Percentiles rank a stretch among this genome's conserved stretches.
Evolutionary conservation across 2,797 vertebrate species (phyloP).

Genomic region (Apogon hyalosoma): DNA sequence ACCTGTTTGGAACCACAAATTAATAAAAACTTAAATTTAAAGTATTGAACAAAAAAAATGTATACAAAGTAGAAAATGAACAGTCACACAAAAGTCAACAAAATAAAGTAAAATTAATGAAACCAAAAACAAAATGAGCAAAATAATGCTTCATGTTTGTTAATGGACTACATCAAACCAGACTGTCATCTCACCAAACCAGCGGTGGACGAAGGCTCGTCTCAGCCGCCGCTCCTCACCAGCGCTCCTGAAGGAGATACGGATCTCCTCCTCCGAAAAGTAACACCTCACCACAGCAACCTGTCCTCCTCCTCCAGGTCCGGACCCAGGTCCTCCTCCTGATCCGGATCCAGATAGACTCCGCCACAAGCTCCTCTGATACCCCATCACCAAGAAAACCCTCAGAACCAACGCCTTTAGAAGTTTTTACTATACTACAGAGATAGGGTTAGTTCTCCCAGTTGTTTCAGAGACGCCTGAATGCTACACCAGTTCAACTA

Average conservation of each 20-base stretch:
- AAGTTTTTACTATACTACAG: too few species aligned
- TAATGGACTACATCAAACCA: not conserved
- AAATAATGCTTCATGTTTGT: not conserved
- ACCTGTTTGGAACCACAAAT: too few species aligned
- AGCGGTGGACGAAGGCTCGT: conserved; percentile 18
- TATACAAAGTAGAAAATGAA: too few species aligned
- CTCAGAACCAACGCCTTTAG: too few species aligned
- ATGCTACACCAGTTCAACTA: too few species aligned
- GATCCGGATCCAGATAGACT: conserved; percentile 1
- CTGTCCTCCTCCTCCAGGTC: conserved; percentile 2
- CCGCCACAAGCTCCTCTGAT: conserved; percentile 52
- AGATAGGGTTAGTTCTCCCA: too few species aligned
- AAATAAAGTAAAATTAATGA: too few species aligned
- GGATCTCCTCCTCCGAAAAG: conserved; percentile 52
- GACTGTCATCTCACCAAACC: conserved; percentile 48
- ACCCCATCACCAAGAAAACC: conserved; percentile 43
- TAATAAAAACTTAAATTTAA: too few species aligned
- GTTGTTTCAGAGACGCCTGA: too few species aligned
- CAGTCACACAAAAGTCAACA: too few species aligned
- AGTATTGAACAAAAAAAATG: too few species aligned
- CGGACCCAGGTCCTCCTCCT: conserved; percentile 22
- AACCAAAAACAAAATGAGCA: too few species aligned
- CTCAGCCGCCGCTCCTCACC: conserved; percentile 24
- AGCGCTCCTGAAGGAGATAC: conserved; percentile 45
- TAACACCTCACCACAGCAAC: conserved; percentile 51